Evolutionary conservation across 2,888 invertebrate species (phyloP), one percentile per base, ranked within the genome.

Genomic region (Ectemnius lituratus): DNA sequence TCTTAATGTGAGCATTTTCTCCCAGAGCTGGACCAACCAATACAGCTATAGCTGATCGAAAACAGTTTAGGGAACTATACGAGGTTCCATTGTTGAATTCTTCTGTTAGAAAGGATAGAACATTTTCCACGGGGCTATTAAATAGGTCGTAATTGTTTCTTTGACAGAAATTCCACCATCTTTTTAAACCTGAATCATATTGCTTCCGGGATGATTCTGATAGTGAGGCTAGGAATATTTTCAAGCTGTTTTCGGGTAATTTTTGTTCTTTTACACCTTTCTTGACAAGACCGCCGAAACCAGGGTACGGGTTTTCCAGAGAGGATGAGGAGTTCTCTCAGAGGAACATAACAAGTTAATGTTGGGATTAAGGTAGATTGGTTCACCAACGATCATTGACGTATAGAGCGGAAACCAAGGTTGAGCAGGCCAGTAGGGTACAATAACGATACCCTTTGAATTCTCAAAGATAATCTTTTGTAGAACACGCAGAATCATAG

Each of bases 361-460:
- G 14, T 62, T 20, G 4, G 85, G 84, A 20, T 74, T 63, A 61
- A 87, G 81, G n/a, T 46, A 11, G 6, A 85, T 45, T n/a, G 78
- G 75, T 2, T 64, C 14, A 27, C 62, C 59, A 2, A 28, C 37
- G 0, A 81, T 18, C 4, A 81, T 3, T 2, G 70, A 64, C 11
- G 20, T n/a, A n/a, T n/a, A n/a, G n/a, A n/a, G n/a, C n/a, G n/a
- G n/a, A n/a, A n/a, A n/a, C n/a, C n/a, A n/a, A n/a, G n/a, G n/a
- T n/a, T n/a, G n/a, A n/a, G n/a, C n/a, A n/a, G n/a, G n/a, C n/a
- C n/a, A n/a, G n/a, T n/a, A n/a, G n/a, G n/a, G n/a, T n/a, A 20
- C 84, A 2, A 89, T 81, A 13, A 89, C 61, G 16, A 88, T 85
- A 0, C 87, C 88, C 37, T 75, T 64, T 6, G 88, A 86, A 52